Evolutionary conservation across 2,888 invertebrate genomes (phyloP).

Genomic region (Xylota segnis): DNA sequence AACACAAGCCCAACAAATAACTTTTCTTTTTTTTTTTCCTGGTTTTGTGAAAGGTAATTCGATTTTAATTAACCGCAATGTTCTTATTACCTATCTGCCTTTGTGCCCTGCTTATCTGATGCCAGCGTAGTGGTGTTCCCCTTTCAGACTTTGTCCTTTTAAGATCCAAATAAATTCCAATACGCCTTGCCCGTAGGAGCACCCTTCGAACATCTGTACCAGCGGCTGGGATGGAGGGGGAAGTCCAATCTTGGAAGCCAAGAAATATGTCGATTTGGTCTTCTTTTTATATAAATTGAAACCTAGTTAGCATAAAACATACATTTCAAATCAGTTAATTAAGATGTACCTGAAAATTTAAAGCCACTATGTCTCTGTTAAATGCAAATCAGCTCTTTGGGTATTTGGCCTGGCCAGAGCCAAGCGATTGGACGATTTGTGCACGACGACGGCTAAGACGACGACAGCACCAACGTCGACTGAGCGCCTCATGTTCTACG

Average conservation of each 20-base stretch:
- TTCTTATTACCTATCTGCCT: conserved; percentile 64
- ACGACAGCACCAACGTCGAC: conserved; percentile 31
- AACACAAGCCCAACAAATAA: neutral
- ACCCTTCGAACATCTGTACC: conserved; percentile 52
- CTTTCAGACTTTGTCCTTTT: conserved; percentile 6
- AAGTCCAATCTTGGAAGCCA: conserved; percentile 58
- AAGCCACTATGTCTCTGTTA: conserved; percentile 77
- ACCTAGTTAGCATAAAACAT: conserved; percentile 77
- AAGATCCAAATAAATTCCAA: conserved; percentile 55
- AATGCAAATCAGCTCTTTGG: conserved; percentile 73
- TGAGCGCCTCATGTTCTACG: conserved; percentile 33
- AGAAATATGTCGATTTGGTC: conserved; percentile 51
- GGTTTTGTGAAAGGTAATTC: conserved; percentile 47
- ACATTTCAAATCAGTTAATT: conserved; percentile 77
- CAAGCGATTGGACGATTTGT: conserved; percentile 71
- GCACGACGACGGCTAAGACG: conserved; percentile 64
- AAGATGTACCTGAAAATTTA: conserved; percentile 77
- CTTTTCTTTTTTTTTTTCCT: neutral
- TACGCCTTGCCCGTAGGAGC: conserved; percentile 27
- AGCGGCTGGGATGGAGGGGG: conserved; percentile 2
- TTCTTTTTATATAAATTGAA: conserved; percentile 66
- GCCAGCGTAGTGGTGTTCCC: neutral
- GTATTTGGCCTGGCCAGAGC: conserved; percentile 46
- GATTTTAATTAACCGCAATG: conserved; percentile 72
- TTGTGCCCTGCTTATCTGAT: conserved; percentile 54